Percentiles rank a stretch among this genome's conserved stretches.
Conservation (phyloP, 2,113 vertebrate species). For the Bagarius yarrelli region DNA sequence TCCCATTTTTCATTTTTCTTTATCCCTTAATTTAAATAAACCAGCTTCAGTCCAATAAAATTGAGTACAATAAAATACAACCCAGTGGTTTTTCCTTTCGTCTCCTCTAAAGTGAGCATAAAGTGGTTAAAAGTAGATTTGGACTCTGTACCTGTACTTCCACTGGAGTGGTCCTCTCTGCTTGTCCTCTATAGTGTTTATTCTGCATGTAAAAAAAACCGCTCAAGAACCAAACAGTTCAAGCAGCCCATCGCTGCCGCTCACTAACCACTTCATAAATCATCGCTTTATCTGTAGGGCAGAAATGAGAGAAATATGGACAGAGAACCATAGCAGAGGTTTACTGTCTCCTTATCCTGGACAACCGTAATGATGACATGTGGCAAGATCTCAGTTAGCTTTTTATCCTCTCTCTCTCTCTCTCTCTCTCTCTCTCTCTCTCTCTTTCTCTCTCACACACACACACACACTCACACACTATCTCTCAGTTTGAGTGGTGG, state of each 20-base stretch:
- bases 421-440: too few relatives aligned
- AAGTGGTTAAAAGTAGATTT: background rate
- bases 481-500: background rate
- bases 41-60: too few relatives aligned
- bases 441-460: too few relatives aligned
- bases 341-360: conserved; percentile 6
- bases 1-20: too few relatives aligned
- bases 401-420: background rate
- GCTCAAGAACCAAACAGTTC: too few relatives aligned
- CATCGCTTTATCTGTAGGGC: background rate
- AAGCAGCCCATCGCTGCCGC: background rate
- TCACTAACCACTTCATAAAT: background rate
- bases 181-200: background rate
- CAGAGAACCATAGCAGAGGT: background rate
- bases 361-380: conserved; percentile 10
- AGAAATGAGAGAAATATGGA: background rate
- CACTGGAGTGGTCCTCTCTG: background rate
- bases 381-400: conserved; percentile 7
- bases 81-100: too few relatives aligned
- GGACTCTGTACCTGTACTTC: background rate
- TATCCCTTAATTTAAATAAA: too few relatives aligned
- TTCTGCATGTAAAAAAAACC: background rate
- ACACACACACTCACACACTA: too few relatives aligned
- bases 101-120: background rate
- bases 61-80: too few relatives aligned